phyloP scores from a whole-genome alignment of 2,797 vertebrate genomes.

The Carcharodon carcharias region DNA sequence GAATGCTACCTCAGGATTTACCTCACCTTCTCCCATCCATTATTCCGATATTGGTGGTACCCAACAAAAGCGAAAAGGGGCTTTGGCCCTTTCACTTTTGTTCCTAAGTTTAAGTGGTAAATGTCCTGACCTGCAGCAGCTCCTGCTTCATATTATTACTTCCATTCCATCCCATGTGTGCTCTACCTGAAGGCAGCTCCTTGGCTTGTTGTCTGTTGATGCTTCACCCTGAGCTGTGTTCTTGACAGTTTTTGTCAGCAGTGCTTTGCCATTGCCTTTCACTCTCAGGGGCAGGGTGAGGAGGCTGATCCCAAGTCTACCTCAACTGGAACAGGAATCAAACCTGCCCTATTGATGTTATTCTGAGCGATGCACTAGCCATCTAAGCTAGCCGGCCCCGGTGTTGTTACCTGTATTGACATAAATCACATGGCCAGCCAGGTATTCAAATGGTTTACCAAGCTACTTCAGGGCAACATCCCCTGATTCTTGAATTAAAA shows the following conservation, averaged over 20 bases:
- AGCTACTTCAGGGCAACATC: background rate
- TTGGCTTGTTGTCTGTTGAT: background rate
- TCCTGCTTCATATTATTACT: background rate
- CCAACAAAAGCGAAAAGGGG: too few relatives aligned
- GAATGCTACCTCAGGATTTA: too few relatives aligned
- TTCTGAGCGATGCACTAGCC: background rate
- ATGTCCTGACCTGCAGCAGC: background rate
- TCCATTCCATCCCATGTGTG: too few relatives aligned
- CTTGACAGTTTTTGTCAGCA: background rate
- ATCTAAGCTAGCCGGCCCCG: too few relatives aligned
- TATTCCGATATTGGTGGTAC: background rate
- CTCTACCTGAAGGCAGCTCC: background rate
- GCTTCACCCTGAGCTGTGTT: background rate
- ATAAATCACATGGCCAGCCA: background rate
- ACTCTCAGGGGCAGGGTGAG: background rate
- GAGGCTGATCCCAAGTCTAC: background rate
- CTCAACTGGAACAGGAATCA: background rate
- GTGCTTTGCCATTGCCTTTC: background rate
- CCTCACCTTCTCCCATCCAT: too few relatives aligned
- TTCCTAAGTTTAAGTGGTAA: background rate
- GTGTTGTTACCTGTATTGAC: background rate
- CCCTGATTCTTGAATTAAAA: background rate
- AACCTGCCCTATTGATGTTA: background rate
- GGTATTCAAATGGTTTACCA: conserved; percentile 5
- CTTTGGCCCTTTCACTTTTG: background rate